A percentile compares a stretch with the other conserved stretches of the same genome.
Conservation (phyloP, 2,888 invertebrate species). For the Andrena flavipes region DNA sequence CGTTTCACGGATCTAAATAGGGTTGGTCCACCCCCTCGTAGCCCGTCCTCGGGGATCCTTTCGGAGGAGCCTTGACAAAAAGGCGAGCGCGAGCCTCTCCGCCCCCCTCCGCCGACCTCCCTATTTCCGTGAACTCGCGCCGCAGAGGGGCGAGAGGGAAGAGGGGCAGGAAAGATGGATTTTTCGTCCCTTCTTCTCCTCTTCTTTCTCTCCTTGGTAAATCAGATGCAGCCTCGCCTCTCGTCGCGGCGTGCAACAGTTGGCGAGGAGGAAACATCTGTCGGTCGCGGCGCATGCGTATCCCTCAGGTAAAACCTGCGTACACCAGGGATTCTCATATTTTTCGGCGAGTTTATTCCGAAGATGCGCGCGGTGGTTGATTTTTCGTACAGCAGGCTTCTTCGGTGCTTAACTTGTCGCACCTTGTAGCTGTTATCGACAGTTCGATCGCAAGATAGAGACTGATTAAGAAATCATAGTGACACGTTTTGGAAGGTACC, state of each 20-base stretch:
- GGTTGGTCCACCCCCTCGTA: slow-evolving; percentile 27
- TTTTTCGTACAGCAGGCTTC: no score
- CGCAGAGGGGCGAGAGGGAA: slow-evolving; percentile 14
- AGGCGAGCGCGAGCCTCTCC: slow-evolving; percentile 40
- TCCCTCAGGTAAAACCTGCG: slow-evolving; percentile 77
- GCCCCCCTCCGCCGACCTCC: not conserved
- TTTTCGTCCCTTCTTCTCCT: slow-evolving; percentile 61
- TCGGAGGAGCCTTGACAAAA: slow-evolving; percentile 41
- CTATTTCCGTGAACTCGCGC: not conserved
- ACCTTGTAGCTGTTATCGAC: no score
- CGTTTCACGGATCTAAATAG: slow-evolving; percentile 37
- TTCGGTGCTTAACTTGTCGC: no score
- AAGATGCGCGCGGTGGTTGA: not conserved
- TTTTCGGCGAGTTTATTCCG: slow-evolving; percentile 36
- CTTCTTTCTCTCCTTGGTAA: slow-evolving; percentile 73
- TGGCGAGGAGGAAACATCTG: slow-evolving; percentile 83
- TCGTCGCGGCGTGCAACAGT: slow-evolving; percentile 80
- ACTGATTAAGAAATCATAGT: no score
- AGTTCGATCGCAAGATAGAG: no score
- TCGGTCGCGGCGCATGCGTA: slow-evolving; percentile 80
- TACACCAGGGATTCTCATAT: slow-evolving; percentile 80
- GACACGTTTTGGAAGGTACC: no score
- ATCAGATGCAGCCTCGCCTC: slow-evolving; percentile 78
- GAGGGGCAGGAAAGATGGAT: slow-evolving; percentile 52
- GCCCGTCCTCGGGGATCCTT: slow-evolving; percentile 43